Evolutionary conservation across 2,113 vertebrate genomes (phyloP), one percentile per base, ranked within the genome.

Genomic region (Microcebus tavaratra): DNA sequence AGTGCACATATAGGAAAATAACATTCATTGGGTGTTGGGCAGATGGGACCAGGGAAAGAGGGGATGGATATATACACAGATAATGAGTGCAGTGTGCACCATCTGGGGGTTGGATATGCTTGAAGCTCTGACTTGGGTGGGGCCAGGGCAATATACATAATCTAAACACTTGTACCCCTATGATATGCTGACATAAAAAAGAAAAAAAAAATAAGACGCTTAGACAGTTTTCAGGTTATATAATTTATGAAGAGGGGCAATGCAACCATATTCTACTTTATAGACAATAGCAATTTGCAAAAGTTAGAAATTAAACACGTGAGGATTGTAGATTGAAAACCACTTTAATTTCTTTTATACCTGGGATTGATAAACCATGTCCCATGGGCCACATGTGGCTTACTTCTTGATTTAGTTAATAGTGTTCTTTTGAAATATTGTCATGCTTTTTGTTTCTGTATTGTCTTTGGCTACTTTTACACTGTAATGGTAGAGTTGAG

Each of bases 221-320:
- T 85, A 70, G 4, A 88, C 8, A 55, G 21, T 93, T 65, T 65
- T 85, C 17, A 90, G 21, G 11, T 45, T 25, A 70, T 65, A 59
- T 73, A 79, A 67, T 80, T 73, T 93, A 88, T 78, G 13, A 93
- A 73, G 11, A 48, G 48, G 55, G 8, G 15, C 8, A 48, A n/a
- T 88, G 45, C 5, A 76, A 63, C 3, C 42, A 50, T 76, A 86
- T 68, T 42, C 15, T 45, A 55, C 48, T 27, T 70, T 57, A 91
- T 3, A 88, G n/a, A 80, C 6, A 11, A 53, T 39, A 91, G 68
- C 2, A 70, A 53, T 29, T 85, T 91, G 18, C 70, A 82, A 79
- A 93, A 72, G 27, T 91, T 59, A 91, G 42, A 91, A 88, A 82
- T 84, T 89, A 45, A 83, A 96, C 63, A 42, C 11, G n/a, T 1